These are phyloP conservation scores for Pao palembangensis DNA, from an alignment of 2,113 vertebrate species.

Conservation along the genomic window DNA sequence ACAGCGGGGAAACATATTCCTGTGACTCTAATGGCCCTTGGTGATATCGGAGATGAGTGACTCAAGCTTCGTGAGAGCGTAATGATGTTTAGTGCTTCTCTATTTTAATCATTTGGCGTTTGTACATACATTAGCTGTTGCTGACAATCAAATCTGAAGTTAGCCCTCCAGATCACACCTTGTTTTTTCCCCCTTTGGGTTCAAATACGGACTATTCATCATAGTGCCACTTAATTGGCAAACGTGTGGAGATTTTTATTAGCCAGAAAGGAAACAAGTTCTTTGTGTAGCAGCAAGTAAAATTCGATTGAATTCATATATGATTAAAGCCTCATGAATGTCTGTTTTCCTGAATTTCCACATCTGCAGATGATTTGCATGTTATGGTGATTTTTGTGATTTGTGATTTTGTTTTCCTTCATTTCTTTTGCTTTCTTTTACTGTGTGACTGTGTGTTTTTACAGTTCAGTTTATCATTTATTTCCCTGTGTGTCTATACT, in stretches of 20 bases:
- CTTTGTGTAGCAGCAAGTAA: too few species aligned
- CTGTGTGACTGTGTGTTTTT: slow-evolving; percentile 24
- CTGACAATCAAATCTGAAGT: slow-evolving; percentile 44
- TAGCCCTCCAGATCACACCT: slow-evolving; percentile 10
- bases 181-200: slow-evolving; percentile 9
- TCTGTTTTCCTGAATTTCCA: too few species aligned
- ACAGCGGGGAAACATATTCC: slow-evolving; percentile 30
- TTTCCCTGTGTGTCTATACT: too few species aligned
- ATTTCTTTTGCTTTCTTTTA: background rate
- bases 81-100: slow-evolving; percentile 54
- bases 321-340: background rate
- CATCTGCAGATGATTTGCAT: too few species aligned
- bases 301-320: too few species aligned
- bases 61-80: slow-evolving; percentile 32
- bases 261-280: background rate
- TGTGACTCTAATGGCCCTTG: slow-evolving; percentile 43
- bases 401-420: slow-evolving; percentile 1
- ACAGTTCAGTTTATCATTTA: slow-evolving; percentile 12
- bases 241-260: slow-evolving; percentile 1
- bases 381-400: too few species aligned
- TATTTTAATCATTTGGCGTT: slow-evolving; percentile 44
- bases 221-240: slow-evolving; percentile 12
- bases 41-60: slow-evolving; percentile 36
- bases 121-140: slow-evolving; percentile 33
- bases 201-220: slow-evolving; percentile 31